Evolutionary conservation across 2,888 invertebrate species (phyloP).

Genomic region (Chrysolina americana): DNA sequence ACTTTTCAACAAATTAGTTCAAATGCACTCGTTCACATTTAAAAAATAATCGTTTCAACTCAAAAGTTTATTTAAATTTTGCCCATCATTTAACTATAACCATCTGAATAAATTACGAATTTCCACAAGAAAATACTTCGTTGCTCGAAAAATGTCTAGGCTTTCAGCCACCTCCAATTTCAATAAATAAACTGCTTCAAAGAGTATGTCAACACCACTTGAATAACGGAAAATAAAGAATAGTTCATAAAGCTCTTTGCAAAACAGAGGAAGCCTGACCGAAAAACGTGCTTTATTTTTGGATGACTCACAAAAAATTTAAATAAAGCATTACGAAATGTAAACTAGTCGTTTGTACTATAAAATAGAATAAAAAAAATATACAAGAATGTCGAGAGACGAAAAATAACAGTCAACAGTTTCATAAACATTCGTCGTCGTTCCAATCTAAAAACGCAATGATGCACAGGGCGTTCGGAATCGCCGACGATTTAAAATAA

Average conservation of each 20-base stretch:
- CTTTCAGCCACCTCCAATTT: not conserved
- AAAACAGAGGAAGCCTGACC: constrained; percentile 31
- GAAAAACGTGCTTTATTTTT: constrained; percentile 45
- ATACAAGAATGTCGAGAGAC: constrained; percentile 41
- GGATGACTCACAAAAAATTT: constrained; percentile 25
- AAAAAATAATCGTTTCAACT: not conserved
- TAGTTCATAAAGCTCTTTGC: constrained; percentile 34
- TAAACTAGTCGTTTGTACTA: constrained; percentile 62
- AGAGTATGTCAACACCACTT: constrained; percentile 63
- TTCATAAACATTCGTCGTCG: constrained; percentile 48
- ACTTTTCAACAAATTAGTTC: not conserved
- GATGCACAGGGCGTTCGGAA: constrained; percentile 40
- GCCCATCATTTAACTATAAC: not conserved
- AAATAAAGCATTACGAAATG: constrained; percentile 59
- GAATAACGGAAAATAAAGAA: constrained; percentile 40
- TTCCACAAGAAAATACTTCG: not conserved
- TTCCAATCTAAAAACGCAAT: constrained; percentile 55
- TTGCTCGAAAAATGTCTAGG: constrained; percentile 7
- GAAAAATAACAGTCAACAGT: constrained; percentile 49
- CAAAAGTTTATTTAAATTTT: not conserved
- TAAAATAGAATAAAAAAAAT: constrained; percentile 58
- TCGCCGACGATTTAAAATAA: constrained; percentile 30
- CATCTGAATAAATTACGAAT: not conserved
- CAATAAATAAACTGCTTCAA: constrained; percentile 35
- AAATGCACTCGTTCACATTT: not conserved